Evolutionary conservation across 2,888 invertebrate species (phyloP), one percentile per base, ranked within the genome.

Genomic region (Parnassius mnemosyne): DNA sequence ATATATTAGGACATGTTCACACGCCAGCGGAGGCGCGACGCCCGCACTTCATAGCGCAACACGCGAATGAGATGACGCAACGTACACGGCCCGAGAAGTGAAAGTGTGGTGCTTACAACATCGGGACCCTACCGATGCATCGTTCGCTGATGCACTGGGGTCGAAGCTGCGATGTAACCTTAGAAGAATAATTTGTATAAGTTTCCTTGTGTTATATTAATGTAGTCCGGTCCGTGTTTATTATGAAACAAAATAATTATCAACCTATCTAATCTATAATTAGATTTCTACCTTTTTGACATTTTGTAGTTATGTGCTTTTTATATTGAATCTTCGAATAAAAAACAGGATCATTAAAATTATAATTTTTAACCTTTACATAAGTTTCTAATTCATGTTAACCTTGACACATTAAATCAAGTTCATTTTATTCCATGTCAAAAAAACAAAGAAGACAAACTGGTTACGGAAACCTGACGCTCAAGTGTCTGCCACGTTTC

Each of bases 91-190:
- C 42, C 67, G 64, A 75, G 71, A 80, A 88, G 89, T 89, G 90
- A 90, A 90, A 90, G 89, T 87, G 76, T 77, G 71, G 71, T 73
- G 71, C 77, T 89, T 90, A 83, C 89, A 77, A 87, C 87, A 89
- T 68, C 71, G 70, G 10, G 12, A 2, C 84, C 76, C 83, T 81
- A 85, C 69, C 71, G 73, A 74, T 89, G 88, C 89, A 89, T 86
- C 86, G 81, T 68, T 74, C 65, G 57, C 65, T 75, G 85, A 82
- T 89, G 85, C 89, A 87, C 83, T 81, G 76, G 77, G 81, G 80
- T 81, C 78, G 57, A 34, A 16, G 46, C 54, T 44, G 75, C 59
- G 52, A 57, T 61, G 60, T 72, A 73, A 75, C 74, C 73, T 66
- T 64, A 66, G 65, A 54, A 57, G 61, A 65, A 65, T 58, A 65